Evolutionary conservation across 2,888 invertebrate species (phyloP).

Genomic region (Resseliella maxima): DNA sequence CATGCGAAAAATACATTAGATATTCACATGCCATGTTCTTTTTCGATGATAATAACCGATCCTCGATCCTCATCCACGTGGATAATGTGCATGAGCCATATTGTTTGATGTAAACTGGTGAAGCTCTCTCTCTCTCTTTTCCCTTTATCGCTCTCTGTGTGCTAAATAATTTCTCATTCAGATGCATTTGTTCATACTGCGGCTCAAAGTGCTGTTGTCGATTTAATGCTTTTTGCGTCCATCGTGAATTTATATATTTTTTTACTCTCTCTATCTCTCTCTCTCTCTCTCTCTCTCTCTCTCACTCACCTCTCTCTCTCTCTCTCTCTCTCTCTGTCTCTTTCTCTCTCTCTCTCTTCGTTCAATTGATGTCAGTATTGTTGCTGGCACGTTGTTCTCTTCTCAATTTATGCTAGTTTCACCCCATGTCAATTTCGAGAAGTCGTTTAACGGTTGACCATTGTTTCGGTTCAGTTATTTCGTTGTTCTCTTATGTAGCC

Average conservation of each 20-base stretch:
- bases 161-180: constrained; percentile 40
- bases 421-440: constrained; percentile 58
- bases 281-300: not conserved
- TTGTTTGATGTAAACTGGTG: not conserved
- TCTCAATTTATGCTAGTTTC: constrained; percentile 56
- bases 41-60: not conserved
- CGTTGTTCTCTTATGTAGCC: not conserved
- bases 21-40: not conserved
- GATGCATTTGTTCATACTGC: not conserved
- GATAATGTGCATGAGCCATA: constrained; percentile 20
- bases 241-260: not conserved
- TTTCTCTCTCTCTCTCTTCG: not conserved
- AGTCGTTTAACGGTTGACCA: constrained; percentile 59
- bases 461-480: constrained; percentile 52
- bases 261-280: not conserved
- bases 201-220: constrained; percentile 25
- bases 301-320: too few species aligned
- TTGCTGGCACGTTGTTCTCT: constrained; percentile 31
- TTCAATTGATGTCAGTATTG: not conserved
- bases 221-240: constrained; percentile 54
- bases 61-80: constrained; percentile 9
- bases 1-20: not conserved
- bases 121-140: too few species aligned
- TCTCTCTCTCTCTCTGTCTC: not conserved
- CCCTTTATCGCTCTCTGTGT: not conserved